Conservation (phyloP, 2,113 vertebrate species). For the Dascyllus trimaculatus region DNA sequence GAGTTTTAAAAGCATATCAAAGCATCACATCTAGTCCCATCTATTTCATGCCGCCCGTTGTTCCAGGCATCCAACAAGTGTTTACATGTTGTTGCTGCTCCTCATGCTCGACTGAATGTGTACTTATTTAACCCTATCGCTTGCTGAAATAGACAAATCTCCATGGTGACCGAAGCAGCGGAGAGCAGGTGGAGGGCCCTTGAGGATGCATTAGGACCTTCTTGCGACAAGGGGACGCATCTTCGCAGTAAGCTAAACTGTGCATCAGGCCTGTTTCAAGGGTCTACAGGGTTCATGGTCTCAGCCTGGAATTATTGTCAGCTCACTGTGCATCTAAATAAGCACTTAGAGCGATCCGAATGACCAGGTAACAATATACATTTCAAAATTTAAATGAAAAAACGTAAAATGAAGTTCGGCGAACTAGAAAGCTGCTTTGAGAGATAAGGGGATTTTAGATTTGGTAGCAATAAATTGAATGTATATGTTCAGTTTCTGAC, state of each 20-base stretch:
- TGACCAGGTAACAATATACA: conserved; percentile 6
- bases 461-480: not conserved
- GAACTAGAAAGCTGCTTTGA: not conserved
- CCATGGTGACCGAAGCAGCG: conserved; percentile 71
- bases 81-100: conserved; percentile 74
- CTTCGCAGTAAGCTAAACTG: conserved; percentile 63
- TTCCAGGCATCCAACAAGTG: conserved; percentile 70
- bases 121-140: conserved; percentile 75
- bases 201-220: conserved; percentile 79
- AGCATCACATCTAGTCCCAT: conserved; percentile 48
- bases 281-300: conserved; percentile 35
- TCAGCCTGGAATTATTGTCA: conserved; percentile 5
- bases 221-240: conserved; percentile 59
- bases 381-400: not conserved
- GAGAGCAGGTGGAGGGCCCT: conserved; percentile 75
- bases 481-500: not conserved
- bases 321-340: conserved; percentile 8
- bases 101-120: conserved; percentile 55
- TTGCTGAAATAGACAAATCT: conserved; percentile 71
- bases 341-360: not conserved
- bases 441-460: not conserved
- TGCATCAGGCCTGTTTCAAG: conserved; percentile 49
- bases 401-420: not conserved
- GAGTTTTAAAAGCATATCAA: conserved; percentile 81
- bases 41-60: conserved; percentile 57